A percentile compares a stretch with the other conserved stretches of the same genome.
These are phyloP conservation scores for Virgularia gustaviana DNA, from an alignment of 92 coral and sea anemone genomes.

Conservation along the genomic window DNA sequence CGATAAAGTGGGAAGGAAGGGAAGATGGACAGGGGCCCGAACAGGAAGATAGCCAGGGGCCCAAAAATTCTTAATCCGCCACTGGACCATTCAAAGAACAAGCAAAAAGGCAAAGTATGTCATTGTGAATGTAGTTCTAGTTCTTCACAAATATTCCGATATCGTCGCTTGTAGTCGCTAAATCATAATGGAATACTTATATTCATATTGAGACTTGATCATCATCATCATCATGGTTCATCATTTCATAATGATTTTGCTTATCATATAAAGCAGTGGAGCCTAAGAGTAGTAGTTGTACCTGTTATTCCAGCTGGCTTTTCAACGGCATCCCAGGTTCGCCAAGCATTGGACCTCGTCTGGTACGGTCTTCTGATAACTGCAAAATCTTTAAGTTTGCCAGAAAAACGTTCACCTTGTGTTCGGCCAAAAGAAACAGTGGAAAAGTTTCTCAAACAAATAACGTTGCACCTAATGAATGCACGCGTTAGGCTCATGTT, in stretches of 20 bases:
- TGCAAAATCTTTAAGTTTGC: conserved; percentile 13
- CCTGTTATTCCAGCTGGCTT: conserved; percentile 93
- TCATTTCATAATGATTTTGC: neutral
- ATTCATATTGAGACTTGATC: neutral
- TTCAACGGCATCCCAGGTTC: conserved; percentile 88
- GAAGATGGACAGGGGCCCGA: too few species aligned
- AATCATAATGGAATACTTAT: too few species aligned
- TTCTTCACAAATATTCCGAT: neutral
- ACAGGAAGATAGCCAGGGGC: too few species aligned
- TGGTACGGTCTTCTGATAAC: conserved; percentile 35
- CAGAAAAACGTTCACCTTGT: too few species aligned
- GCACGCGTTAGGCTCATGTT: too few species aligned
- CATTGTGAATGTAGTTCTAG: neutral
- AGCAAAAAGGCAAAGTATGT: neutral
- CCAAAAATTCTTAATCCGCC: too few species aligned
- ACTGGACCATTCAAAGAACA: too few species aligned
- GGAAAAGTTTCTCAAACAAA: too few species aligned
- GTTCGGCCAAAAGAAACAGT: too few species aligned
- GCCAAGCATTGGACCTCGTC: conserved; percentile 60
- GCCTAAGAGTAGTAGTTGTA: conserved; percentile 3
- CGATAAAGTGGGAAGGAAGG: too few species aligned
- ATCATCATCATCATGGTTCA: neutral
- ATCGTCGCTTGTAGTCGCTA: too few species aligned
- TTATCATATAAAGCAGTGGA: neutral
- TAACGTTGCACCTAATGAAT: too few species aligned